A percentile compares a stretch with the other conserved stretches of the same genome.
phyloP scores from a whole-genome alignment of 2,113 vertebrate species.

The Terrapene triunguis region DNA sequence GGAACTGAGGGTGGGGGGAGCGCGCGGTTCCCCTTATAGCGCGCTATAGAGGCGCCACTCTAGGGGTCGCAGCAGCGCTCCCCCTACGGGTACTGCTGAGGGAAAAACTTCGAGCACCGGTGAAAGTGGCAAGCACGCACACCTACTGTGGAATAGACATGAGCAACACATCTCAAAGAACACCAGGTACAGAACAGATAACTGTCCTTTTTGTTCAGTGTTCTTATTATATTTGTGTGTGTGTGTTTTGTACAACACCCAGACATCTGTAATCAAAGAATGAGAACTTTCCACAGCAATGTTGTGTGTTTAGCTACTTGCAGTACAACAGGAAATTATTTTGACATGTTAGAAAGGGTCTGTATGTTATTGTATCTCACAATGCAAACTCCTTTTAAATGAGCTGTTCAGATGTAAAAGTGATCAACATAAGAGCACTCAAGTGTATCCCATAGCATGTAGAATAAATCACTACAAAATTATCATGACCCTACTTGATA shows the following conservation, averaged over 20 bases:
- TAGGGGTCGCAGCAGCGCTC: too few relatives aligned
- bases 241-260: neutral
- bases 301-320: neutral
- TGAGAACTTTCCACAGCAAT: neutral
- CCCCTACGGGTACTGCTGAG: too few relatives aligned
- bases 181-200: too few relatives aligned
- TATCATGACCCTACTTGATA: neutral
- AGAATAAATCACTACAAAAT: neutral
- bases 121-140: too few relatives aligned
- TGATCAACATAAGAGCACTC: neutral
- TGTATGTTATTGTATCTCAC: neutral
- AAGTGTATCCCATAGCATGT: neutral
- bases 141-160: too few relatives aligned
- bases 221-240: neutral
- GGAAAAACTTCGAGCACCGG: too few relatives aligned
- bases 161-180: too few relatives aligned
- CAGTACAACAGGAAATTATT: neutral
- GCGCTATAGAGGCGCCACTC: too few relatives aligned
- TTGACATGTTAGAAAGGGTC: neutral
- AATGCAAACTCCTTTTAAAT: neutral
- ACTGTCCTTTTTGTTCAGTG: neutral
- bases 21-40: too few relatives aligned
- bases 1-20: too few relatives aligned
- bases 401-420: neutral
- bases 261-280: neutral